Conservation (phyloP, 92 coral and sea anemone species). For the Zoanthus sansibaricus region DNA sequence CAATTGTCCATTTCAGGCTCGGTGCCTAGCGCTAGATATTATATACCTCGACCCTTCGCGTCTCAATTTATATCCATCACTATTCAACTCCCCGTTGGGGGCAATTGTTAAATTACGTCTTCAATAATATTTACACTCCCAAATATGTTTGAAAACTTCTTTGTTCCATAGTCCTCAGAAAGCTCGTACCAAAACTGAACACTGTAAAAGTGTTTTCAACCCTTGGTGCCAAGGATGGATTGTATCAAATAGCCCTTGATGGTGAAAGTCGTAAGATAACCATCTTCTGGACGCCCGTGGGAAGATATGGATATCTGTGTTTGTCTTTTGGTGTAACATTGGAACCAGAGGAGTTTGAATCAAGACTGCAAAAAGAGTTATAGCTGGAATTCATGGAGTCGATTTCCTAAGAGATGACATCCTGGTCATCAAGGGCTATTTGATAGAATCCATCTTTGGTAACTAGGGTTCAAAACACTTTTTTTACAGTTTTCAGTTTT, state of each 20-base stretch:
- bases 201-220: neutral
- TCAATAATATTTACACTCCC: no score
- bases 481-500: no score
- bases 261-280: neutral
- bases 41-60: no score
- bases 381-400: neutral
- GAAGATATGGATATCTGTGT: neutral
- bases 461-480: neutral
- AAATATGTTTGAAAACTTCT: no score
- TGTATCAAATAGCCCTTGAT: neutral
- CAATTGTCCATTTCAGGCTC: no score
- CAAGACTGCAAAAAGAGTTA: neutral
- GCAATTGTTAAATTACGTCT: no score
- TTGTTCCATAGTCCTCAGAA: no score
- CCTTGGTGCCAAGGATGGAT: neutral
- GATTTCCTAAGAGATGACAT: neutral
- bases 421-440: neutral
- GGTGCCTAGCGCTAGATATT: no score
- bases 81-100: no score
- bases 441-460: neutral
- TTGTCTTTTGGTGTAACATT: neutral
- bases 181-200: no score
- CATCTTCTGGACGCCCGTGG: neutral
- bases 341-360: neutral
- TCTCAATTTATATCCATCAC: no score